Base-by-base conservation (phyloP, 2,888 invertebrate genomes). In the Gordius sp. region DNA sequence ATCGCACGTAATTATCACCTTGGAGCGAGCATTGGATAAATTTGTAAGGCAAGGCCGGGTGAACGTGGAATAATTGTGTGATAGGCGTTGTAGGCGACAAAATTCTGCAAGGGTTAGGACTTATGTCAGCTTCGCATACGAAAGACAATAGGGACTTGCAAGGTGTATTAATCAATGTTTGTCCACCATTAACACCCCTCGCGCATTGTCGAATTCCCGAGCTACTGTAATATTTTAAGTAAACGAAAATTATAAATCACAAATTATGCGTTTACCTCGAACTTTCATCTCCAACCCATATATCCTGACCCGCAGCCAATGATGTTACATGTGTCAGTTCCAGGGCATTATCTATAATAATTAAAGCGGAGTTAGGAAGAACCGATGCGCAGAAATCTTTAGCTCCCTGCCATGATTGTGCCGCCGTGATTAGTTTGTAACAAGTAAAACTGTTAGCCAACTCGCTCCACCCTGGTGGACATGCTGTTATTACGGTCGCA, bases 261-360 rank as follows among this genome's bases (percentile, higher is more conserved):
- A 47, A 47, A 47, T 18, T 47, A 8, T n/a, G 8, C 8, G 4
- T 20, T 47, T 18, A 47, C 8, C 47, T 20, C 20, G 8, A 8
- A 8, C 8, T n/a, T 20, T 47, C 47, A 20, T 47, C 47, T 47
- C 47, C 47, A 4, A 47, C 47, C 47, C 47, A 47, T 47, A 47
- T 47, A 4, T 47, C 47, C 4, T 13, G n/a, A 20, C 47, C 47
- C 20, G 8, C n/a, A 4, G 47, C 23, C 4, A 47, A 20, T 4
- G 47, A 47, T 47, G 16, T 33, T 47, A 47, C 23, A 4, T 23
- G 4, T 18, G 20, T 23, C 47, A 20, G 4, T 47, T 47, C 47
- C 20, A 23, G 47, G 4, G 47, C 47, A 47, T 47, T 47, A 47
- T 47, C 47, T 8, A 47, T 20, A 23, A 47, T 47, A 20, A 8